Percentiles rank a stretch among this genome's conserved stretches.
phyloP scores from a whole-genome alignment of 2,888 invertebrate species.

The Corythucha ciliata region DNA sequence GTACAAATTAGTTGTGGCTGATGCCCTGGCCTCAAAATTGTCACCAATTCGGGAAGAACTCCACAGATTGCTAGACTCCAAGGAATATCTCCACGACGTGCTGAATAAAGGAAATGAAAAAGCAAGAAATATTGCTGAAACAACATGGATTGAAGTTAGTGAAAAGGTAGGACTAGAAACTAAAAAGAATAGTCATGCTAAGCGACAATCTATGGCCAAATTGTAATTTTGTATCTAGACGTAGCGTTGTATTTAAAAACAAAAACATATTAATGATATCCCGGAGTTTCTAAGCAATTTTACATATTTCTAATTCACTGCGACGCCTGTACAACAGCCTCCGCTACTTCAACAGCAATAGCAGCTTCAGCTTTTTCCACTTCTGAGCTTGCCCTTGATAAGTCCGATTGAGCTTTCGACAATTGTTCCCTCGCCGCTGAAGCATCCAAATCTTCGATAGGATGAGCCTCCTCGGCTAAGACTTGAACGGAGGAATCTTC shows the following conservation, averaged over 20 bases:
- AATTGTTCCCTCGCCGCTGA: slow-evolving; percentile 73
- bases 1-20: slow-evolving; percentile 64
- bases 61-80: slow-evolving; percentile 49
- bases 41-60: slow-evolving; percentile 59
- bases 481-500: slow-evolving; percentile 93
- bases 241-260: background rate
- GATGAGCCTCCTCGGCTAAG: slow-evolving; percentile 91
- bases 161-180: slow-evolving; percentile 48
- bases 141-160: slow-evolving; percentile 55
- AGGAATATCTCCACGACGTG: slow-evolving; percentile 52
- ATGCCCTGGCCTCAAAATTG: slow-evolving; percentile 58
- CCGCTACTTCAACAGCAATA: slow-evolving; percentile 88
- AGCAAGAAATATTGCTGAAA: slow-evolving; percentile 53
- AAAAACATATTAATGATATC: background rate
- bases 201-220: too few relatives aligned
- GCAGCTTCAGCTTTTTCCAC: slow-evolving; percentile 81
- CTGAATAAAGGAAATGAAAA: slow-evolving; percentile 54
- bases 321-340: slow-evolving; percentile 81
- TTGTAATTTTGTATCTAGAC: background rate
- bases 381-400: slow-evolving; percentile 71
- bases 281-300: slow-evolving; percentile 3
- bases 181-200: too few relatives aligned
- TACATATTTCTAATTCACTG: slow-evolving; percentile 3
- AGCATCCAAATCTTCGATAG: slow-evolving; percentile 70
- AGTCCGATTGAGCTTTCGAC: slow-evolving; percentile 70